phyloP scores from a whole-genome alignment of 2,888 invertebrate species.

The Ormyrus thymus region DNA sequence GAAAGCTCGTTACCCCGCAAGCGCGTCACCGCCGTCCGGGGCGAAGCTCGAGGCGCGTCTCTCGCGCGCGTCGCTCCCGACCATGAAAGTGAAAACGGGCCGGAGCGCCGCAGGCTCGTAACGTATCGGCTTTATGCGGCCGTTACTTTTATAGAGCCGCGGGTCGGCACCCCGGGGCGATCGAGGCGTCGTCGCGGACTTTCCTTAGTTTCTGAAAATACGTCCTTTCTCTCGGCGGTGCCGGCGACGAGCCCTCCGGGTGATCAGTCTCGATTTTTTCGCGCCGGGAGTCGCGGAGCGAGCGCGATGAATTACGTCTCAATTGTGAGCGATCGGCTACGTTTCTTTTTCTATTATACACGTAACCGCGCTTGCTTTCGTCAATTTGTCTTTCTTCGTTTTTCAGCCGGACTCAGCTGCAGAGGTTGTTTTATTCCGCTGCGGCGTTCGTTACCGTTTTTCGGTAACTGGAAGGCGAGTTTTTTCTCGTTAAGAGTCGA shows the following conservation, averaged over 20 bases:
- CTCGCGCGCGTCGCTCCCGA: constrained; percentile 4
- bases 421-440: neutral
- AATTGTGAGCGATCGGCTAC: constrained; percentile 17
- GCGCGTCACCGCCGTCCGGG: neutral
- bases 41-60: constrained; percentile 19
- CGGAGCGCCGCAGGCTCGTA: neutral
- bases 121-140: too few species aligned
- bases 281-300: neutral
- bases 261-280: constrained; percentile 29
- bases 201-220: neutral
- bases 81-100: constrained; percentile 39
- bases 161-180: constrained; percentile 30
- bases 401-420: neutral
- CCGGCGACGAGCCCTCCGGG: constrained; percentile 4
- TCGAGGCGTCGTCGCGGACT: neutral
- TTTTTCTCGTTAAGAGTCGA: neutral
- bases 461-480: neutral
- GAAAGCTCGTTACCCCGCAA: constrained; percentile 23
- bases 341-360: neutral
- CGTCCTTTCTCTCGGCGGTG: constrained; percentile 16
- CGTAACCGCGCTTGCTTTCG: neutral
- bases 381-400: constrained; percentile 6
- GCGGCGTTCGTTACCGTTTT: neutral
- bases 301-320: constrained; percentile 43
- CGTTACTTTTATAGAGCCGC: neutral